Conservation (phyloP, 2,113 vertebrate genomes). For the Tympanuchus pallidicinctus region DNA sequence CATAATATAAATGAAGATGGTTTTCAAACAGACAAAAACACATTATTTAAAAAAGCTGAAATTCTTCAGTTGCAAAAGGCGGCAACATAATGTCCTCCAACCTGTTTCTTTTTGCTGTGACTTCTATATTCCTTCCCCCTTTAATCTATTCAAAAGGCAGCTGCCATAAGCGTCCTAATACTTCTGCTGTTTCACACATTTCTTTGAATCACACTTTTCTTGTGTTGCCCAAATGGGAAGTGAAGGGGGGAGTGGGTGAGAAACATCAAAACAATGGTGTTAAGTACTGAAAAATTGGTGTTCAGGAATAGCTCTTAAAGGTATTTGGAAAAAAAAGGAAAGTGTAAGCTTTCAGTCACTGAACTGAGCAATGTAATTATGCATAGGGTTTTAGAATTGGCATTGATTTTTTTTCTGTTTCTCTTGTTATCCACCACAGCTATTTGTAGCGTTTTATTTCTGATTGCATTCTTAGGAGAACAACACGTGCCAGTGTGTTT, state of each 20-base stretch:
- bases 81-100: neutral
- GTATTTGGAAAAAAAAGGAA: neutral
- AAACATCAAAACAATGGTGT: neutral
- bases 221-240: neutral
- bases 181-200: neutral
- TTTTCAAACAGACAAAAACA: neutral
- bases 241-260: neutral
- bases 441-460: slow-evolving; percentile 8
- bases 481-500: rapidly evolving
- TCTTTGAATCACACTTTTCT: neutral
- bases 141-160: neutral
- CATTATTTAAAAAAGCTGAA: neutral
- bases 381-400: neutral
- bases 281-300: neutral
- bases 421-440: neutral
- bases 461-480: neutral
- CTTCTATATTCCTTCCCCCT: neutral
- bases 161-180: neutral
- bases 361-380: neutral
- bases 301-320: neutral
- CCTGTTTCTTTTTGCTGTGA: neutral
- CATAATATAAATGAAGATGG: neutral
- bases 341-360: neutral
- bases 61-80: neutral
- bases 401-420: neutral